Conservation (phyloP, 2,797 vertebrate genomes). For the Semotilus atromaculatus region DNA sequence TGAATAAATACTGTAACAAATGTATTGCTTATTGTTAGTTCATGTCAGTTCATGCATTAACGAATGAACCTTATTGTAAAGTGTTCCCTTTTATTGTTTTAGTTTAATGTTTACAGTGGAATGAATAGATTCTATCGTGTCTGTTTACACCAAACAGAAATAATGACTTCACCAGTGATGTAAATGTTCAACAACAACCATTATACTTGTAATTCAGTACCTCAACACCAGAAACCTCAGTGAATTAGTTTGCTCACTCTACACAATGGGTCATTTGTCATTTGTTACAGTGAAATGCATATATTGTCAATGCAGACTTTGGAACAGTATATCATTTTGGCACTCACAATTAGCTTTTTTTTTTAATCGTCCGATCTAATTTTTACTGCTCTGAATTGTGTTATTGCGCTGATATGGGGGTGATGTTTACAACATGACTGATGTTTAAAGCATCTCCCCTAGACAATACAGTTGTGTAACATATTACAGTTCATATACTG, state of each 20-base stretch:
- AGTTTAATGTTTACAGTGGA: conserved; percentile 39
- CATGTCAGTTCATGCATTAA: no score
- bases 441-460: not conserved
- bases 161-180: not conserved
- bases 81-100: not conserved
- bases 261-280: not conserved
- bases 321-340: not conserved
- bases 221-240: conserved; percentile 18
- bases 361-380: not conserved
- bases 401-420: not conserved
- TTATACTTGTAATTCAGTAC: not conserved
- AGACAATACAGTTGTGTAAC: not conserved
- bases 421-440: not conserved
- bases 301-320: not conserved
- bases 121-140: conserved; percentile 12
- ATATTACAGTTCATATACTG: no score
- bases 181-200: not conserved
- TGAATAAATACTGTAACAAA: no score
- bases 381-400: not conserved
- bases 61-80: no score
- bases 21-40: no score
- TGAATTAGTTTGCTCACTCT: not conserved
- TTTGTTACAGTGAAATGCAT: conserved; percentile 8
- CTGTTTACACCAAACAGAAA: not conserved
- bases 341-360: not conserved